Percentiles rank a stretch among this genome's conserved stretches.
Evolutionary conservation across 2,888 invertebrate species (phyloP).

Genomic region (Drosophila birchii): DNA sequence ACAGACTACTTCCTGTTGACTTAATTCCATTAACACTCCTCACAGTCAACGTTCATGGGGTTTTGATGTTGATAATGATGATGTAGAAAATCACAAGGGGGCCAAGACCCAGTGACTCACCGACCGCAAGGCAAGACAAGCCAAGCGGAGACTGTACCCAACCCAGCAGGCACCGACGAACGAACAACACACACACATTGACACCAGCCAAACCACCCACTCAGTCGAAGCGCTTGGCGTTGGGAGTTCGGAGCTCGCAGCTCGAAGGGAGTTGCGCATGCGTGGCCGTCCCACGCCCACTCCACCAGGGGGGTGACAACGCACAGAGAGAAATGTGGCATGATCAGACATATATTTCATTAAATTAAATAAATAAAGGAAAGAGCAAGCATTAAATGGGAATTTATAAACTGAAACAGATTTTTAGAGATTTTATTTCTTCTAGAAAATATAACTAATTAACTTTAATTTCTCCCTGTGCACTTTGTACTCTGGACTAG

Average conservation of each 20-base stretch:
- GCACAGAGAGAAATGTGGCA: not conserved
- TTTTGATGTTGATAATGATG: conserved; percentile 4
- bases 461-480: conserved; percentile 7
- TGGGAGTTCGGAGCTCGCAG: conserved; percentile 40
- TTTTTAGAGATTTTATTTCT: too few relatives aligned
- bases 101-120: conserved; percentile 54
- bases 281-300: conserved; percentile 66
- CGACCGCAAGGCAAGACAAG: conserved; percentile 59
- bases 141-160: conserved; percentile 45
- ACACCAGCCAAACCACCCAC: conserved; percentile 59
- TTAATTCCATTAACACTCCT: conserved; percentile 54
- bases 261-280: conserved; percentile 66
- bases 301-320: conserved; percentile 48
- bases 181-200: conserved; percentile 5
- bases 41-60: not conserved
- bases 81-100: conserved; percentile 29
- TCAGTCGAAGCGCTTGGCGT: conserved; percentile 48
- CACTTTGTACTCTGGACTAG: conserved; percentile 38
- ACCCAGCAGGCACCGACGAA: conserved; percentile 13
- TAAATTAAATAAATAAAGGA: not conserved
- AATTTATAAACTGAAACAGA: too few relatives aligned
- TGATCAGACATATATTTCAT: not conserved
- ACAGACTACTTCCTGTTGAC: conserved; percentile 65
- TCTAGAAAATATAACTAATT: not conserved
- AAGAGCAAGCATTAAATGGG: too few relatives aligned